Percentiles rank a stretch among this genome's conserved stretches.
Conservation (phyloP, 2,113 vertebrate species). For the Apodemus speciosus region DNA sequence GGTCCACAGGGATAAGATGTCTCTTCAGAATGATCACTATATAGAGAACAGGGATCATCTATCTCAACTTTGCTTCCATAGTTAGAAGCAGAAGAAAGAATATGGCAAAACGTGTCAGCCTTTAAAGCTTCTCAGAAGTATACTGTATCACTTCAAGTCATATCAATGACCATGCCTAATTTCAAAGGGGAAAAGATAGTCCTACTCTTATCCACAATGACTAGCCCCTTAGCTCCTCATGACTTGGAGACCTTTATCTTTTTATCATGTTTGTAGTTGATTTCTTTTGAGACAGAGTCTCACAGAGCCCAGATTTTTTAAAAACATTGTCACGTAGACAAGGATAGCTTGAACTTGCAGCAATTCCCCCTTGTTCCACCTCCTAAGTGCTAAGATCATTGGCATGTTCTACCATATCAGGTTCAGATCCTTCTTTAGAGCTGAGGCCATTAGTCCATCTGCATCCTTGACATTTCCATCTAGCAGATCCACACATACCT, state of each 20-base stretch:
- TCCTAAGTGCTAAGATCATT: background rate
- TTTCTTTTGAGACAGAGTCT: background rate
- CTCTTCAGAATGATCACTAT: slow-evolving; percentile 8
- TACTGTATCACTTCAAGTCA: slow-evolving; percentile 33
- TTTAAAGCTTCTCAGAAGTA: slow-evolving; percentile 36
- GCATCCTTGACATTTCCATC: slow-evolving; percentile 34
- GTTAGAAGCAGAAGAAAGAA: slow-evolving; percentile 51
- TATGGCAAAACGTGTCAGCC: background rate
- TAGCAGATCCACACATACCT: slow-evolving; percentile 14
- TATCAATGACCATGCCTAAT: background rate
- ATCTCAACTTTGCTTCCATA: slow-evolving; percentile 34
- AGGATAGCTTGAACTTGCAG: background rate
- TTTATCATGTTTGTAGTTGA: background rate
- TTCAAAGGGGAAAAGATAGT: slow-evolving; percentile 27
- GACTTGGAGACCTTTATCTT: slow-evolving; percentile 22
- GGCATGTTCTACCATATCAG: background rate
- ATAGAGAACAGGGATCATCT: background rate
- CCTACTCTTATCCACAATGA: slow-evolving; percentile 8
- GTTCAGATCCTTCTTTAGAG: background rate
- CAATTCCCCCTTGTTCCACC: background rate
- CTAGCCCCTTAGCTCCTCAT: slow-evolving; percentile 10
- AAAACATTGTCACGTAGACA: background rate
- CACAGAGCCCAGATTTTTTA: background rate
- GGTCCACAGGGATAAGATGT: background rate
- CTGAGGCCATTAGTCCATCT: background rate